These are phyloP conservation scores for Diachasma alloeum DNA, from an alignment of 1,140 invertebrate species.

Conservation along the genomic window DNA sequence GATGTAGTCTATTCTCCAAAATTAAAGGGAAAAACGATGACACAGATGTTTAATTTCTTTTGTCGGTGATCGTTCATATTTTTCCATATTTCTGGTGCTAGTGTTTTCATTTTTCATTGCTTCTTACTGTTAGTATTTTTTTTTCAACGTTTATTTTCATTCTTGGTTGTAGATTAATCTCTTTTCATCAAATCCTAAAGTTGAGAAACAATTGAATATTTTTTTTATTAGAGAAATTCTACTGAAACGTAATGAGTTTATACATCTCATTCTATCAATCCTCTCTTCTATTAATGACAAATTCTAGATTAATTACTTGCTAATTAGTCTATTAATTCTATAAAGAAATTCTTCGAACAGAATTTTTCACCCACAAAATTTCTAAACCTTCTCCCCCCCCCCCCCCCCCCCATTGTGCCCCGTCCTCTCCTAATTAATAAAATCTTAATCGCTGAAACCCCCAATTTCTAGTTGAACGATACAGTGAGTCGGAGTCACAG, in stretches of 20 bases:
- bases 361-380: too few relatives aligned
- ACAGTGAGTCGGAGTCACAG: slow-evolving; percentile 90
- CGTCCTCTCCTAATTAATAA: not conserved
- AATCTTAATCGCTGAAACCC: slow-evolving; percentile 29
- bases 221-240: too few relatives aligned
- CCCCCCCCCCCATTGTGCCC: too few relatives aligned
- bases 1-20: not conserved
- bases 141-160: not conserved
- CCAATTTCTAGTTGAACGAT: slow-evolving; percentile 76
- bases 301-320: too few relatives aligned
- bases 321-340: too few relatives aligned
- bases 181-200: too few relatives aligned
- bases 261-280: not conserved
- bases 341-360: too few relatives aligned
- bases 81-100: not conserved
- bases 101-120: not conserved
- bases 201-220: too few relatives aligned
- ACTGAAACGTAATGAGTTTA: too few relatives aligned
- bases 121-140: not conserved
- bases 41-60: not conserved
- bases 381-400: too few relatives aligned
- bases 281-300: too few relatives aligned
- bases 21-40: not conserved
- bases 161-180: too few relatives aligned
- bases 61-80: not conserved